A percentile compares a stretch with the other conserved stretches of the same genome.
phyloP scores from a whole-genome alignment of 2,888 invertebrate genomes.

The Pherbina coryleti region DNA sequence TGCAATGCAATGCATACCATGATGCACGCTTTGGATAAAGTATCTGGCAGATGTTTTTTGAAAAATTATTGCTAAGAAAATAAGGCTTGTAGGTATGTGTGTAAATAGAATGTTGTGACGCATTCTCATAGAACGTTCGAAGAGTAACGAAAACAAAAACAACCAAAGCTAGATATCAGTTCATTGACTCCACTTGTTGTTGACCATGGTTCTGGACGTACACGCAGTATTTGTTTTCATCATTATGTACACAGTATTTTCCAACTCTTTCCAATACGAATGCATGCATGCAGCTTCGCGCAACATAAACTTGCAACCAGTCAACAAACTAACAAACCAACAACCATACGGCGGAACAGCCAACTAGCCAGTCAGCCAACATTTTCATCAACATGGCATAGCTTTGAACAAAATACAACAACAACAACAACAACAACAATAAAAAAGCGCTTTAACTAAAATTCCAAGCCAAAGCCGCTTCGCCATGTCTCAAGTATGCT shows the following conservation, averaged over 20 bases:
- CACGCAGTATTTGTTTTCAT: background rate
- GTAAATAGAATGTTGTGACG: too few relatives aligned
- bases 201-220: background rate
- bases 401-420: background rate
- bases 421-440: background rate
- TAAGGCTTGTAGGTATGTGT: background rate
- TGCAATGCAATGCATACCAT: background rate
- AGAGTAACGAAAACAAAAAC: too few relatives aligned
- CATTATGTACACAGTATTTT: background rate
- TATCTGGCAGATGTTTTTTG: background rate
- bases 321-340: background rate
- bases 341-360: background rate
- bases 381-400: too few relatives aligned
- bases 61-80: background rate
- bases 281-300: background rate
- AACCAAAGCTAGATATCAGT: too few relatives aligned
- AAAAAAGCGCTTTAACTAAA: background rate
- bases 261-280: background rate
- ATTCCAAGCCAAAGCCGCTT: background rate
- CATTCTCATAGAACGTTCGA: too few relatives aligned
- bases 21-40: background rate
- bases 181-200: too few relatives aligned
- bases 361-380: too few relatives aligned
- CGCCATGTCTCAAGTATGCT: background rate
- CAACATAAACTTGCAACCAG: slow-evolving; percentile 1